phyloP scores from a whole-genome alignment of 37 sponge, comb jelly and placozoan genomes.

The Lycopodina hypogea region DNA sequence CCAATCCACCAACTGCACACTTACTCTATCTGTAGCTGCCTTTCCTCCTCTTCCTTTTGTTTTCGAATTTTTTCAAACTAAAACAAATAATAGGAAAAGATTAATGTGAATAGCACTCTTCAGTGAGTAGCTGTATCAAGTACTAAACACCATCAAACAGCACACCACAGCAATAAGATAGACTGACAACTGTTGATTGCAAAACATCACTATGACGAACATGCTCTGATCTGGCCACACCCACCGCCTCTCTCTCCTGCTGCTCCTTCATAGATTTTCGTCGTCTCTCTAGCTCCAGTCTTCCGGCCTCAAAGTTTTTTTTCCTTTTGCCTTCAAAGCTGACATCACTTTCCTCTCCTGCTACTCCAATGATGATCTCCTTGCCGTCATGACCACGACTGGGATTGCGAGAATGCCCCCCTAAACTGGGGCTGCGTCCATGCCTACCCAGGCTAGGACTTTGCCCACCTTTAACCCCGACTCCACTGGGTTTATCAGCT shows the following conservation, averaged over 20 bases:
- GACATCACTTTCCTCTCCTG: constrained; percentile 5
- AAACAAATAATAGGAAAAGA: neutral
- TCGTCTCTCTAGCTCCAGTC: constrained; percentile 69
- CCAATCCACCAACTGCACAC: no score
- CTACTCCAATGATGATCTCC: neutral
- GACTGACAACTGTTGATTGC: no score
- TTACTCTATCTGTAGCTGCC: constrained; percentile 38
- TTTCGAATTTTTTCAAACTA: constrained; percentile 58
- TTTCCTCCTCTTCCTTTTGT: constrained; percentile 51
- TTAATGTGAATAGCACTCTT: no score
- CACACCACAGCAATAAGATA: no score
- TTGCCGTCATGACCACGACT: neutral
- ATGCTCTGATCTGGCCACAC: neutral
- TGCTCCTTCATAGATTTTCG: constrained; percentile 50
- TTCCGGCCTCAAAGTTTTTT: constrained; percentile 76
- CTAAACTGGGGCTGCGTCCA: neutral
- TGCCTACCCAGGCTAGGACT: neutral
- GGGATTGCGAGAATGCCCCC: neutral
- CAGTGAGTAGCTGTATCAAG: no score
- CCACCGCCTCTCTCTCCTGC: constrained; percentile 64
- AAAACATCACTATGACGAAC: no score
- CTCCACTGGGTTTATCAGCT: neutral
- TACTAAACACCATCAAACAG: no score
- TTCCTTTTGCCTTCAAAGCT: constrained; percentile 77
- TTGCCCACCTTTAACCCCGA: neutral